Conservation (phyloP, 2,888 invertebrate genomes). For the Pyralis farinalis region DNA sequence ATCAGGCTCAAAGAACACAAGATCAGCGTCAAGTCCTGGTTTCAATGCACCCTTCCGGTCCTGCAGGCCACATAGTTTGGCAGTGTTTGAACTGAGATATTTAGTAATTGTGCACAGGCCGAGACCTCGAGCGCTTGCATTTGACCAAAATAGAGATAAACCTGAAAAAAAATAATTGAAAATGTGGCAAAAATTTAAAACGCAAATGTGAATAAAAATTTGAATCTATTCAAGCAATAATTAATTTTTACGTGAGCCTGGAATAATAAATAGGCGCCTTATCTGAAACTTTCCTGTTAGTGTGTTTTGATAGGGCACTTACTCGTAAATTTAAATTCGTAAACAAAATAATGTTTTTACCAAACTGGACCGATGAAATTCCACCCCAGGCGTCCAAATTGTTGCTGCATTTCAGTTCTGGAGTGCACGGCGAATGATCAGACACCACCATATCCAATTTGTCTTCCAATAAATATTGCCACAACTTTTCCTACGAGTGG, state of each 20-base stretch:
- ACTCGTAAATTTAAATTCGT: too few relatives aligned
- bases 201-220: not conserved
- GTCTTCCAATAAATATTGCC: conserved; percentile 80
- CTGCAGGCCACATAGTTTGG: conserved; percentile 82
- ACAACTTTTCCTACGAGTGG: conserved; percentile 75
- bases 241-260: too few relatives aligned
- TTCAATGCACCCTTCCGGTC: conserved; percentile 82
- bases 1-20: conserved; percentile 86
- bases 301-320: too few relatives aligned
- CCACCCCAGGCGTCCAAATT: conserved; percentile 88
- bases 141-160: conserved; percentile 86
- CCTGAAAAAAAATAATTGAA: conserved; percentile 59
- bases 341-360: too few relatives aligned
- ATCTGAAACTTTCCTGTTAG: too few relatives aligned
- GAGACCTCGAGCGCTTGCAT: conserved; percentile 75
- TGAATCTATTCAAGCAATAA: too few relatives aligned
- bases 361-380: conserved; percentile 87
- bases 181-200: too few relatives aligned
- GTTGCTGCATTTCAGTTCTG: conserved; percentile 83
- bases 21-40: conserved; percentile 85
- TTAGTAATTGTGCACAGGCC: conserved; percentile 78
- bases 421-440: conserved; percentile 86
- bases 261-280: too few relatives aligned
- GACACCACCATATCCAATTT: conserved; percentile 84
- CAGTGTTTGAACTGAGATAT: conserved; percentile 82